Percentiles rank a stretch among this genome's conserved stretches.
Evolutionary conservation across 1,140 invertebrate genomes (phyloP).

Genomic region (Myzus persicae): DNA sequence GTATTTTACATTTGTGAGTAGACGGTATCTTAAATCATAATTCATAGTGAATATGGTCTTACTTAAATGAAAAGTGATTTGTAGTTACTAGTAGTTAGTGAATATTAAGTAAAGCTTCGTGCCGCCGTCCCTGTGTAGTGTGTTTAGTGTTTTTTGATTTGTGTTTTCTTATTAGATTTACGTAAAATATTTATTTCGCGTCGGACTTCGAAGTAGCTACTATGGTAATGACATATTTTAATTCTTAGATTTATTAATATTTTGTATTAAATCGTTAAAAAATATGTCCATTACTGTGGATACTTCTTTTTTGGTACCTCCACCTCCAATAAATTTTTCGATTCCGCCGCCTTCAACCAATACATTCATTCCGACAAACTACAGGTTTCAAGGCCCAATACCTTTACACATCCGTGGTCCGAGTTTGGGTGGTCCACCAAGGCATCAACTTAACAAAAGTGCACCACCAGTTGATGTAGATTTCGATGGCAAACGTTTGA

Average conservation of each 20-base stretch:
- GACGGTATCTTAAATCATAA: background rate
- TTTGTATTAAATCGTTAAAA: background rate
- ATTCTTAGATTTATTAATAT: background rate
- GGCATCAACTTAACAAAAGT: slow-evolving; percentile 46
- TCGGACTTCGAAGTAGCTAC: background rate
- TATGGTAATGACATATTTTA: slow-evolving; percentile 34
- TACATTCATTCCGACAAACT: slow-evolving; percentile 55
- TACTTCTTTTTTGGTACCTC: slow-evolving; percentile 56
- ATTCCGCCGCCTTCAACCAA: slow-evolving; percentile 51
- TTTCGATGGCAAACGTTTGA: slow-evolving; percentile 93
- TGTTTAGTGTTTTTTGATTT: background rate
- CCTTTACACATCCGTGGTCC: slow-evolving; percentile 55
- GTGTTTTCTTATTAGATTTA: background rate
- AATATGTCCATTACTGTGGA: slow-evolving; percentile 52
- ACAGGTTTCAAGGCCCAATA: slow-evolving; percentile 59
- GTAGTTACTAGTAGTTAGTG: background rate
- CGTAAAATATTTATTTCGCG: background rate
- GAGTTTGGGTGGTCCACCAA: slow-evolving; percentile 52
- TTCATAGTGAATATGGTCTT: background rate
- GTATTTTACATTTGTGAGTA: background rate
- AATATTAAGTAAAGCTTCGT: background rate
- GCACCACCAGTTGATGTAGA: slow-evolving; percentile 67
- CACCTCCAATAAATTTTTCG: slow-evolving; percentile 54
- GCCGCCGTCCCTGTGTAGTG: background rate
- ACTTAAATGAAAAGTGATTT: too few species aligned